Evolutionary conservation across 2,888 invertebrate species (phyloP), one percentile per base, ranked within the genome.

Genomic region (Drosophila anomalipes): DNA sequence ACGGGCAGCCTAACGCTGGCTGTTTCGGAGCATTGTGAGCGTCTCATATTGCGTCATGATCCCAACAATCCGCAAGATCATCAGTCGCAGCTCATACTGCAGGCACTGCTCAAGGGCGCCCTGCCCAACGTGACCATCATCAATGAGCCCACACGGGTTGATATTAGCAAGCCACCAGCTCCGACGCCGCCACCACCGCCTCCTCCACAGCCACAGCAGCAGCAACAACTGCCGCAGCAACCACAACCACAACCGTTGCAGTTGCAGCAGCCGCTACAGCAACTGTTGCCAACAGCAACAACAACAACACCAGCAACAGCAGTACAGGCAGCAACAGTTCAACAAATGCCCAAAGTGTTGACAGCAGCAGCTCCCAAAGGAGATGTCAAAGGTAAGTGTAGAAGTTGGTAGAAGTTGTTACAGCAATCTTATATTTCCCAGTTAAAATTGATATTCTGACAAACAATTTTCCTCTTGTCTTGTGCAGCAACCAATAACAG

Each of bases 11-110:
- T 96, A 68, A 95, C 95, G 70, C 92, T 96, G 65, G 95, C 96
- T 0, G 94, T 96, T 57, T 95, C 95, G 1, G 96, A 96, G 91
- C 96, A 96, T 81, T 96, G 96, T 12, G 96, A 93, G 44, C 94
- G 95, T 32, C 93, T 96, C 53, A 94, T 96, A 51, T 91, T 96
- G 60, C 95, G 96, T 53, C 96, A 96, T 82, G 95, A 95, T 77
- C 95, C 95, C 4, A 94, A 94, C 63, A 91, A 94, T 51, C 95
- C 94, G 56, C 95, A 95, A 77, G 95, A 95, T 84, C 91, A 93
- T 58, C 94, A 94, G 66, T 93, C 94, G 30, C 94, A 94, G 77
- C 84, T 93, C 12, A 93, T 94, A 62, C 69, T 94, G 53, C 94
- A 94, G 71, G 94, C 94, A 9, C 79, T 94, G 64, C 78, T 94